Conservation (phyloP, 2,888 invertebrate species). For the Hypsopygia costalis region DNA sequence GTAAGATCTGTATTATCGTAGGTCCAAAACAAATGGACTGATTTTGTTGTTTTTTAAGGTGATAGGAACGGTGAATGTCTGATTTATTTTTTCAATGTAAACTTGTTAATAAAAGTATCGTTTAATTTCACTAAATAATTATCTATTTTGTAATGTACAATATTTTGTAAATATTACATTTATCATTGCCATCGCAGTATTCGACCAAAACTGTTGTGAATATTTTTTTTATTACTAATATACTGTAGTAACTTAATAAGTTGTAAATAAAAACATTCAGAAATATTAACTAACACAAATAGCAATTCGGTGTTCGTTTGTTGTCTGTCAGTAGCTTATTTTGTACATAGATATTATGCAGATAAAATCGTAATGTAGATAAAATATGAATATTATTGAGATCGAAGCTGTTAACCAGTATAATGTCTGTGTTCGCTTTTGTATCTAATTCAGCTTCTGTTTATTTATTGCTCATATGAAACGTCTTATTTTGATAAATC, state of each 20-base stretch:
- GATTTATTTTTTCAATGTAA: too few species aligned
- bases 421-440: too few species aligned
- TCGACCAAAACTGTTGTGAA: slow-evolving; percentile 62
- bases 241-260: slow-evolving; percentile 13
- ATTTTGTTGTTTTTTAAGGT: too few species aligned
- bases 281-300: slow-evolving; percentile 15
- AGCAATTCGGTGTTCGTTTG: slow-evolving; percentile 36
- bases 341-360: slow-evolving; percentile 33
- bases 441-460: too few species aligned
- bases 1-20: too few species aligned
- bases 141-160: slow-evolving; percentile 13
- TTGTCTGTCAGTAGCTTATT: slow-evolving; percentile 32
- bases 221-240: slow-evolving; percentile 32
- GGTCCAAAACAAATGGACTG: too few species aligned
- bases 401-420: too few species aligned
- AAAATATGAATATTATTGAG: slow-evolving; percentile 1
- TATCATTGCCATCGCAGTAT: slow-evolving; percentile 53
- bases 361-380: background rate
- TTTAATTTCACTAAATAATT: too few species aligned
- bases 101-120: too few species aligned
- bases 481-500: too few species aligned
- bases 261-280: slow-evolving; percentile 14
- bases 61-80: too few species aligned
- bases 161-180: slow-evolving; percentile 30
- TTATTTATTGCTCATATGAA: too few species aligned